Evolutionary conservation across 2,888 invertebrate genomes (phyloP).

Genomic region (Volucella inflata): DNA sequence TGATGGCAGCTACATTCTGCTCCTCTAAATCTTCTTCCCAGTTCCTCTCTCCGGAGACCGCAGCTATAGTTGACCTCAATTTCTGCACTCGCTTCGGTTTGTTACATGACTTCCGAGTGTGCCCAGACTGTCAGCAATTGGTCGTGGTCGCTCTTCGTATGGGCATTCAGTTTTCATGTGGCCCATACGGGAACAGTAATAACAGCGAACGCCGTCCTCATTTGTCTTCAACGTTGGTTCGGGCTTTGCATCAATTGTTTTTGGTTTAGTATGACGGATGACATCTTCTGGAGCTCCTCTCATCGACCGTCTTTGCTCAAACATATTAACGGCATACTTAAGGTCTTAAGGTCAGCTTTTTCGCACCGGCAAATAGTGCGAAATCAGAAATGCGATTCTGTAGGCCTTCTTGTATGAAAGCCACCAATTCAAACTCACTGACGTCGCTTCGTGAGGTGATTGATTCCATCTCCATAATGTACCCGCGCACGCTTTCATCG

Average conservation of each 20-base stretch:
- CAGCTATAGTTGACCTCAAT: constrained; percentile 6
- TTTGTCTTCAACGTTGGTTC: constrained; percentile 16
- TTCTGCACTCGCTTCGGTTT: constrained; percentile 35
- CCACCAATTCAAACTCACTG: too few species aligned
- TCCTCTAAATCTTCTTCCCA: too few species aligned
- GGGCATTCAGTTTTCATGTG: constrained; percentile 33
- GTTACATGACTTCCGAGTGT: constrained; percentile 29
- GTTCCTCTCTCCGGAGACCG: too few species aligned
- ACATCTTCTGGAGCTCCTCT: constrained; percentile 18
- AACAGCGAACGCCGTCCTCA: too few species aligned
- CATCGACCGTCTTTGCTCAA: constrained; percentile 22
- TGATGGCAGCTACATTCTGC: too few species aligned
- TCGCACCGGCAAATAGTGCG: constrained; percentile 14
- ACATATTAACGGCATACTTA: constrained; percentile 29
- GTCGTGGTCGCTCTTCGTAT: constrained; percentile 29
- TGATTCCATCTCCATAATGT: constrained; percentile 67
- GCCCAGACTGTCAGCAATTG: constrained; percentile 22
- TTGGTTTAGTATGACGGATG: constrained; percentile 20
- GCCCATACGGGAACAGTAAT: too few species aligned
- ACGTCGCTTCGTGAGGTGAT: constrained; percentile 58
- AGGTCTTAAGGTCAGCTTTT: constrained; percentile 22
- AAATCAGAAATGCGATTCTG: constrained; percentile 50
- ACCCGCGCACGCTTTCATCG: constrained; percentile 60
- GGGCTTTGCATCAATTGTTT: constrained; percentile 12
- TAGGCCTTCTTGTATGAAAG: constrained; percentile 62